Evolutionary conservation across 64 coral and sea anemone genomes (phyloP).

Genomic region (Trachythela sp.): DNA sequence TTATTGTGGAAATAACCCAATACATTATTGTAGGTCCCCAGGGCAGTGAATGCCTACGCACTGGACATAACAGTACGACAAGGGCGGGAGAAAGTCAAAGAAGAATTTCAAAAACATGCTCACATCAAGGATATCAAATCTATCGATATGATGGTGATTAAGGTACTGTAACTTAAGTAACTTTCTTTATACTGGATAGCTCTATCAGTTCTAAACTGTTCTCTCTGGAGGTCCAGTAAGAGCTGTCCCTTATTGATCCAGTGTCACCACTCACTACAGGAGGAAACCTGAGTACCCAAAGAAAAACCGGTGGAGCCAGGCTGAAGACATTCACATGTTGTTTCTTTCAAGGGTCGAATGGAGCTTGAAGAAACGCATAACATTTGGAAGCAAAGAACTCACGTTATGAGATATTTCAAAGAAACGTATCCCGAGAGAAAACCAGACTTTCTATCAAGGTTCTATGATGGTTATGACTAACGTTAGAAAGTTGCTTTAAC

Average conservation of each 20-base stretch:
- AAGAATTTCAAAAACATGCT: conserved; percentile 82
- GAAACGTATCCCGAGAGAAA: conserved; percentile 75
- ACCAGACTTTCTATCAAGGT: conserved; percentile 73
- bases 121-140: conserved; percentile 74
- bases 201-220: too few relatives aligned
- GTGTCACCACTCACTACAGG: too few relatives aligned
- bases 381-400: conserved; percentile 97
- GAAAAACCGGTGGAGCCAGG: too few relatives aligned
- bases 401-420: conserved; percentile 98
- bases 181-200: too few relatives aligned
- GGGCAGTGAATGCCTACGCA: conserved; percentile 72
- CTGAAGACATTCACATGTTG: neutral
- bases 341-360: conserved; percentile 72
- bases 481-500: neutral
- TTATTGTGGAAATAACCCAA: too few relatives aligned
- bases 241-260: too few relatives aligned
- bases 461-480: conserved; percentile 96
- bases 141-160: conserved; percentile 97
- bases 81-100: conserved; percentile 73
- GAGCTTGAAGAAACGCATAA: conserved; percentile 98
- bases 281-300: too few relatives aligned
- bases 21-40: conserved; percentile 78
- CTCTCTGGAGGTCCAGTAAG: too few relatives aligned
- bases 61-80: conserved; percentile 76
- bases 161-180: conserved; percentile 37